Percentiles rank a stretch among this genome's conserved stretches.
Conservation (phyloP, 2,797 vertebrate species). For the Pipistrellus pipistrellus region DNA sequence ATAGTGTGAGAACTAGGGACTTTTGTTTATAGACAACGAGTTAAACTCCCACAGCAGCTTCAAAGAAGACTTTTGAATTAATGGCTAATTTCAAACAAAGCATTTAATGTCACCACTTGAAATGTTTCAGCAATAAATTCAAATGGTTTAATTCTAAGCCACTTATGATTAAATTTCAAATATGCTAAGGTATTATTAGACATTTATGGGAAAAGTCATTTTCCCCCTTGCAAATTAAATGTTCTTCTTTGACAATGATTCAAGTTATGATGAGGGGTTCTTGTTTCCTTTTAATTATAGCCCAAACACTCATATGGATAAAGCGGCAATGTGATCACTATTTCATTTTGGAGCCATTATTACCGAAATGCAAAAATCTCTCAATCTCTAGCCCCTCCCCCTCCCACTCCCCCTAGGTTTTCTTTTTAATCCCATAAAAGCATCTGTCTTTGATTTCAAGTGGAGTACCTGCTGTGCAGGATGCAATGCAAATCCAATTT, state of each 20-base stretch:
- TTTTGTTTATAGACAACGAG: slow-evolving; percentile 77
- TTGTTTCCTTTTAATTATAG: slow-evolving; percentile 89
- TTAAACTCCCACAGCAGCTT: slow-evolving; percentile 72
- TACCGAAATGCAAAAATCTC: slow-evolving; percentile 79
- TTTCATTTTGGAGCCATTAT: slow-evolving; percentile 83
- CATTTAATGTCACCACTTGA: slow-evolving; percentile 77
- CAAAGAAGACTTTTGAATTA: slow-evolving; percentile 71
- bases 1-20: slow-evolving; percentile 59
- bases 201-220: slow-evolving; percentile 86
- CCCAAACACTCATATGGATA: slow-evolving; percentile 84
- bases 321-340: slow-evolving; percentile 79
- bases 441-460: slow-evolving; percentile 91
- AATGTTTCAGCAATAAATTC: slow-evolving; percentile 88
- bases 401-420: slow-evolving; percentile 84
- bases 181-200: slow-evolving; percentile 86
- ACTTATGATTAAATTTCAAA: slow-evolving; percentile 88
- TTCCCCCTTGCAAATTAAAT: slow-evolving; percentile 83
- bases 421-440: slow-evolving; percentile 90
- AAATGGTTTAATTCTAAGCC: slow-evolving; percentile 87
- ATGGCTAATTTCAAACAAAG: slow-evolving; percentile 82
- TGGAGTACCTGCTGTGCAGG: slow-evolving; percentile 90
- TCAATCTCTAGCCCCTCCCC: slow-evolving; percentile 71
- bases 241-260: slow-evolving; percentile 85
- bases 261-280: slow-evolving; percentile 81
- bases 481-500: slow-evolving; percentile 91